phyloP scores from a whole-genome alignment of 2,113 vertebrate genomes.

The Lagopus leucura region DNA sequence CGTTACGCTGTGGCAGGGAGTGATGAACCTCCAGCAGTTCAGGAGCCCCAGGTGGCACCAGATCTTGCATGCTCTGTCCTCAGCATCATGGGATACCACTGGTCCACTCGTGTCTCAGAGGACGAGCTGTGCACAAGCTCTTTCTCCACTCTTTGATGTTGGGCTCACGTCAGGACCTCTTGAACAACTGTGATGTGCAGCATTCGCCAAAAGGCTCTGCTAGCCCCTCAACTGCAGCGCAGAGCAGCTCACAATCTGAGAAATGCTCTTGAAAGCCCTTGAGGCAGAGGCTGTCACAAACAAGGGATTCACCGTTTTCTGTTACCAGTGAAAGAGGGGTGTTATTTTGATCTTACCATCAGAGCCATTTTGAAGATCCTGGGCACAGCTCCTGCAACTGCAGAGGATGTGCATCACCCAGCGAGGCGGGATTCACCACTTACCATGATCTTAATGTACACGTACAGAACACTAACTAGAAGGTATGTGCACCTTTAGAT shows the following conservation, averaged over 20 bases:
- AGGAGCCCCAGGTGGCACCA: not conserved
- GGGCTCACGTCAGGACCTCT: not conserved
- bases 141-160: not conserved
- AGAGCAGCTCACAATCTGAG: not conserved
- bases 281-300: not conserved
- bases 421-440: not conserved
- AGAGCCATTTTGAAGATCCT: not conserved
- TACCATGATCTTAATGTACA: not conserved
- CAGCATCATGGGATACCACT: accelerated
- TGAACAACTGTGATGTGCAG: not conserved
- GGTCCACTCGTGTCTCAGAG: accelerated
- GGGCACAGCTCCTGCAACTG: not conserved
- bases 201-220: accelerated
- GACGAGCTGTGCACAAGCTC: accelerated
- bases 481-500: not conserved
- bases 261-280: not conserved
- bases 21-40: not conserved
- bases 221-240: not conserved
- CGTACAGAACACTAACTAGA: not conserved
- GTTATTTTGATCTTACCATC: not conserved
- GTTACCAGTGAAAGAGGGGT: not conserved
- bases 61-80: accelerated
- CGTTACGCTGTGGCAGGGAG: not conserved
- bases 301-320: not conserved
- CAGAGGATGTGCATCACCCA: not conserved